A percentile compares a stretch with the other conserved stretches of the same genome.
Conservation (phyloP, 2,888 invertebrate species). For the Lasioglossum vierecki region DNA sequence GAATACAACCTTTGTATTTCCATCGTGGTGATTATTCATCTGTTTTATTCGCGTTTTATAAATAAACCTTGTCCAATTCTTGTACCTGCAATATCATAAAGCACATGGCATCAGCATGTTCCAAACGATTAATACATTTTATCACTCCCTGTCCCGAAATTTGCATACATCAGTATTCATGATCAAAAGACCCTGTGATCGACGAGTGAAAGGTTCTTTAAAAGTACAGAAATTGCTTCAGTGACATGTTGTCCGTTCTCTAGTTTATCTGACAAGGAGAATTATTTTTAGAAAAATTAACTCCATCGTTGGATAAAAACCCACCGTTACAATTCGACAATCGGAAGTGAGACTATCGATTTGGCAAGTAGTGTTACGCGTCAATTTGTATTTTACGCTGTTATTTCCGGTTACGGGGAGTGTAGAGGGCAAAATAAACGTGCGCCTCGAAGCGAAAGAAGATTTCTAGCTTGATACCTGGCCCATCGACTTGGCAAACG, state of each 20-base stretch:
- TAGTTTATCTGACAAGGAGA: neutral
- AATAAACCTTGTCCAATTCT: neutral
- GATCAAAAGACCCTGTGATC: neutral
- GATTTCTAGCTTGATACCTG: slow-evolving; percentile 52
- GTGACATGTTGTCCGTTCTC: neutral
- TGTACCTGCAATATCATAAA: neutral
- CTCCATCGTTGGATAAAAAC: neutral
- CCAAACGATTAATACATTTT: neutral
- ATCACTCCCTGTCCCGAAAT: neutral
- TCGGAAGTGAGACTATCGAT: no score
- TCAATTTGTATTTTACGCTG: neutral
- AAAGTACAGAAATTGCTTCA: neutral
- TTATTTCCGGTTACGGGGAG: slow-evolving; percentile 44
- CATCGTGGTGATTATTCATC: neutral
- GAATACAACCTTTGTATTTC: neutral
- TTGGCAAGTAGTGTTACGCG: neutral
- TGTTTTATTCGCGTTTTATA: neutral
- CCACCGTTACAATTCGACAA: no score
- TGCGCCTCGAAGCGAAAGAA: slow-evolving; percentile 6
- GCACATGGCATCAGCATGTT: neutral
- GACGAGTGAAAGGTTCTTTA: neutral
- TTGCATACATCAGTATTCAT: neutral
- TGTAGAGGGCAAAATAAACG: slow-evolving; percentile 17
- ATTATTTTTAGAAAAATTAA: neutral
- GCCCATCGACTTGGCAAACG: slow-evolving; percentile 39